phyloP scores from a whole-genome alignment of 2,113 vertebrate species.

The Nothocercus julius region DNA sequence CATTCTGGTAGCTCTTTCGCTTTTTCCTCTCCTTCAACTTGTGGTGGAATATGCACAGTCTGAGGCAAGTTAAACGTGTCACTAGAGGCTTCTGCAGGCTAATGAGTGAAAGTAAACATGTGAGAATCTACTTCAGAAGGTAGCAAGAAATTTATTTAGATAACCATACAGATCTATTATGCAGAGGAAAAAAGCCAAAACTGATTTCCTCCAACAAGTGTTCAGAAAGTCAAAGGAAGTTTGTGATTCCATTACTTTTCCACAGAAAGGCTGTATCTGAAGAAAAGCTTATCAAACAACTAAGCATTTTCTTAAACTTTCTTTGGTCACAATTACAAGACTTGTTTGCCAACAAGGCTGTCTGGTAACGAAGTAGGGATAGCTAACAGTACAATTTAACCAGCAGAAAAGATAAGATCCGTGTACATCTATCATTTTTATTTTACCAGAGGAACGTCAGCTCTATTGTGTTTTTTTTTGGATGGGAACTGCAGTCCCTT shows the following conservation, averaged over 20 bases:
- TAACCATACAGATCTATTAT: neutral
- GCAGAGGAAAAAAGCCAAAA: neutral
- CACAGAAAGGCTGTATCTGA: neutral
- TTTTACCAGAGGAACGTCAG: neutral
- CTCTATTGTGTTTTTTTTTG: neutral
- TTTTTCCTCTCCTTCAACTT: conserved; percentile 72
- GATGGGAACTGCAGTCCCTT: neutral
- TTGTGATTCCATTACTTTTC: neutral
- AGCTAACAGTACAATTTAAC: neutral
- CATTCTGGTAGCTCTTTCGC: conserved; percentile 87
- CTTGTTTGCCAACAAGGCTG: neutral
- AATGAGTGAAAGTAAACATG: neutral
- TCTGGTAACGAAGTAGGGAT: neutral
- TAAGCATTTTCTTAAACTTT: neutral
- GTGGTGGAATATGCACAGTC: conserved; percentile 82
- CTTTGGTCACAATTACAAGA: neutral
- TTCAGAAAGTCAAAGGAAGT: neutral
- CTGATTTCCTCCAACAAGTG: neutral
- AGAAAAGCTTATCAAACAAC: neutral
- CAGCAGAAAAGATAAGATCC: neutral
- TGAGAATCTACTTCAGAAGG: neutral
- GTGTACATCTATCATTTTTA: neutral
- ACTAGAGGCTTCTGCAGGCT: conserved; percentile 83
- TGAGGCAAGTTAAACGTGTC: conserved; percentile 87
- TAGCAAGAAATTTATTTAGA: neutral